Evolutionary conservation across 2,797 vertebrate genomes (phyloP), one percentile per base, ranked within the genome.

Genomic region (Muscicapa striata): DNA sequence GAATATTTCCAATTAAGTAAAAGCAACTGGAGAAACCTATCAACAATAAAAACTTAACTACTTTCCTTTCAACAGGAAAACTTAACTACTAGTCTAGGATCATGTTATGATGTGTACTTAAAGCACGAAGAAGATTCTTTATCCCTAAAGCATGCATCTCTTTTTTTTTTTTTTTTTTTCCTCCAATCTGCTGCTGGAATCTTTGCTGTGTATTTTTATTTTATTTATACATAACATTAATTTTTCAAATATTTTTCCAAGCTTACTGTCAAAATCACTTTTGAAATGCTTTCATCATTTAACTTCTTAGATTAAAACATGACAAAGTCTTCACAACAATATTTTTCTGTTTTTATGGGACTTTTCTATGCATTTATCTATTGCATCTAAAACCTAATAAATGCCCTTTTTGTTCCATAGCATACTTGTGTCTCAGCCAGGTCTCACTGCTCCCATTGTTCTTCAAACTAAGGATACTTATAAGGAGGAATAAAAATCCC

Each of bases 281-380:
- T 69, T 64, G 57, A 86, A 66, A 22, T 61, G 5, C 3, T 84
- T 74, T 79, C 4, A 70, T 93, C 27, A 66, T 59, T 36, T 27
- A 58, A 27, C 10, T 36, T 89, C 79, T n/a, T 55, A 81, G 30
- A 78, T 94, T 95, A 94, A 77, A 93, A 45, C 41, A 87, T 55
- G 8, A 8, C 10, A 68, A 91, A 87, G 6, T 9, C 14, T 94
- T 90, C 26, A 57, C 72, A 66, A 83, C 58, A 78, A 78, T 79
- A 23, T n/a, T 78, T 91, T 94, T 3, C 23, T 48, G 79, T 62
- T 58, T 93, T 90, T 38, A 81, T 84, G 32, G 48, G 93, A 84
- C 41, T 34, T 92, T 93, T 43, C 18, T 80, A 43, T 79, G 18
- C 38, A 69, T 92, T 87, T 95, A 49, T 67, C 40, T 94, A 10